These are phyloP conservation scores for Pseudobourletiella spinata DNA, from an alignment of 1,140 invertebrate species.

Conservation along the genomic window DNA sequence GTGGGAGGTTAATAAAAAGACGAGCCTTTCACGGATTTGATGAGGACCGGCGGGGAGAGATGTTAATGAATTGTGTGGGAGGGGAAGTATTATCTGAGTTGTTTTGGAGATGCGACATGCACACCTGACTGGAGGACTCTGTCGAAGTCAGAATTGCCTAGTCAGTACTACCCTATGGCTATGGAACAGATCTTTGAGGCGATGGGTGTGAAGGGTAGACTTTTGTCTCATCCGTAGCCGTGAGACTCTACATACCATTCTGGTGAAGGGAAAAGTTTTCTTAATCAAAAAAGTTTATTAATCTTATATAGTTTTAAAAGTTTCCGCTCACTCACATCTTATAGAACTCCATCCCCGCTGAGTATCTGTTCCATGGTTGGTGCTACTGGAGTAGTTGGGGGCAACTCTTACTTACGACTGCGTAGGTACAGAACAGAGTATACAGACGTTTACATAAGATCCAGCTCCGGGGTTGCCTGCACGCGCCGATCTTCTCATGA, in stretches of 20 bases:
- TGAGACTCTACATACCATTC: not conserved
- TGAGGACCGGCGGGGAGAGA: no score
- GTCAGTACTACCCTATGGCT: not conserved
- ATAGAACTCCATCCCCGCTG: not conserved
- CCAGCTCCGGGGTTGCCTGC: no score
- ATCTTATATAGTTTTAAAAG: not conserved
- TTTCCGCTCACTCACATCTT: not conserved
- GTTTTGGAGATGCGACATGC: not conserved
- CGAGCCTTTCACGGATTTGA: no score
- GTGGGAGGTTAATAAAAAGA: no score
- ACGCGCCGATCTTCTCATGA: no score
- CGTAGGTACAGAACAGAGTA: not conserved
- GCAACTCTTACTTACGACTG: not conserved
- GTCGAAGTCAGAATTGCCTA: not conserved
- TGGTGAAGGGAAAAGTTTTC: not conserved
- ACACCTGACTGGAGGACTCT: not conserved
- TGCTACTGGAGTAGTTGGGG: not conserved
- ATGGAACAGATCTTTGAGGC: not conserved
- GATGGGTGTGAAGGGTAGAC: not conserved
- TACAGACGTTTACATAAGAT: not conserved
- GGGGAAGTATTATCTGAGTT: no score
- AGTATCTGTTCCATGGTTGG: not conserved
- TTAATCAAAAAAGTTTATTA: conserved; percentile 1
- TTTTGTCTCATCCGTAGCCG: not conserved
- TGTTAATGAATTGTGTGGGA: no score